Percentiles rank a stretch among this genome's conserved stretches.
Conservation (phyloP, 2,113 vertebrate genomes). For the Lipotes vexillifer region DNA sequence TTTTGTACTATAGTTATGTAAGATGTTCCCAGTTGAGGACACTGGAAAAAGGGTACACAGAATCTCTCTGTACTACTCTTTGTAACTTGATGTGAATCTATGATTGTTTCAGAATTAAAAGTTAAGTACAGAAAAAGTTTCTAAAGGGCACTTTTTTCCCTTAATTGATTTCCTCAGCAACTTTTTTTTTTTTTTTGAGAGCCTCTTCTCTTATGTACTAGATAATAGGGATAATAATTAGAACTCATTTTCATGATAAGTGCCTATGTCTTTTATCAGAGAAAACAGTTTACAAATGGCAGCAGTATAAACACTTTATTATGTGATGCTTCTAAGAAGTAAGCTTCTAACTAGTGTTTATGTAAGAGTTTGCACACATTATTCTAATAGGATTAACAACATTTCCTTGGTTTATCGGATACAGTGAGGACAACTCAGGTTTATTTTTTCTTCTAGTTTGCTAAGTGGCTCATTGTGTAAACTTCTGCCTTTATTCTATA, state of each 20-base stretch:
- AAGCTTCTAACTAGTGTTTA: background rate
- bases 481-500: background rate
- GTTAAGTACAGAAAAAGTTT: background rate
- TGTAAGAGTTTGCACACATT: background rate
- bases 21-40: background rate
- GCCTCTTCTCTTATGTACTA: background rate
- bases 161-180: background rate
- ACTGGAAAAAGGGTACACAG: background rate
- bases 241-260: constrained; percentile 11
- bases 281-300: background rate
- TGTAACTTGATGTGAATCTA: background rate
- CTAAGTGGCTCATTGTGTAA: background rate
- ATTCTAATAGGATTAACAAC: background rate
- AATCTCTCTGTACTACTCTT: background rate
- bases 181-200: background rate
- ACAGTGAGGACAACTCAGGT: background rate
- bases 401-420: background rate
- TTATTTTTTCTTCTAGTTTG: background rate
- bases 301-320: background rate
- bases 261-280: background rate
- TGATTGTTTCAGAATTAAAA: constrained; percentile 27
- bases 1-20: background rate
- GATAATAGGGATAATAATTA: background rate
- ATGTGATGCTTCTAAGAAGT: background rate
- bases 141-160: background rate